A percentile compares a stretch with the other conserved stretches of the same genome.
Conservation (phyloP, 2,113 vertebrate species). For the Elachura formosa region DNA sequence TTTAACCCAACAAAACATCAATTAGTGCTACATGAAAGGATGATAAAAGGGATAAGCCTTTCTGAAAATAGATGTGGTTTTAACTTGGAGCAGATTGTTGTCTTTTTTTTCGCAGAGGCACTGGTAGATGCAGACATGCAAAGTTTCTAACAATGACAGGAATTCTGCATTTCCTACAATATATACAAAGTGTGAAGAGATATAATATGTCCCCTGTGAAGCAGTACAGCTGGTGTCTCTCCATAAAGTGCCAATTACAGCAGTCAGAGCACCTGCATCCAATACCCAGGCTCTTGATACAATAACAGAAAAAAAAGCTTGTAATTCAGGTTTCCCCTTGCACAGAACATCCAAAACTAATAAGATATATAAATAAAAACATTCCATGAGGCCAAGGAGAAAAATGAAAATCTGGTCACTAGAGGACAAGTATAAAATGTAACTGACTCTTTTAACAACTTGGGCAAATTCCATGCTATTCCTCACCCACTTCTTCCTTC, state of each 20-base stretch:
- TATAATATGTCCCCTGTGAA: conserved; percentile 36
- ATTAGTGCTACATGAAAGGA: neutral
- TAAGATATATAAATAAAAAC: conserved; percentile 67
- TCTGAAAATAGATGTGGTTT: conserved; percentile 19
- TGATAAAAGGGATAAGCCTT: neutral
- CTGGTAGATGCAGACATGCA: neutral
- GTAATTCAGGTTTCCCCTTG: conserved; percentile 46
- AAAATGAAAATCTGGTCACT: conserved; percentile 44
- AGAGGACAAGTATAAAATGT: conserved; percentile 23
- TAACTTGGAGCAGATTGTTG: neutral
- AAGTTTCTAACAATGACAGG: conserved; percentile 40
- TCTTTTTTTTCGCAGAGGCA: neutral
- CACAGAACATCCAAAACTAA: conserved; percentile 61
- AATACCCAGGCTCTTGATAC: conserved; percentile 45
- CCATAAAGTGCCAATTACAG: conserved; percentile 12
- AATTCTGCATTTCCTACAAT: conserved; percentile 52
- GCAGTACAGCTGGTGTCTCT: conserved; percentile 49
- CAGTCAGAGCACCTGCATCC: conserved; percentile 56
- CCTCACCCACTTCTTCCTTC: neutral
- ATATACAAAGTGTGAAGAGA: conserved; percentile 35
- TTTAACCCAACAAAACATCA: conserved; percentile 32
- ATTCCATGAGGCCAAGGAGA: conserved; percentile 41
- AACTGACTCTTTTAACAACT: conserved; percentile 28
- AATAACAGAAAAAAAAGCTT: conserved; percentile 31
- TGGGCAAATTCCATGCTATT: neutral